Base-by-base conservation (phyloP, 2,797 vertebrate species). In the Anomalospiza imberbis region DNA sequence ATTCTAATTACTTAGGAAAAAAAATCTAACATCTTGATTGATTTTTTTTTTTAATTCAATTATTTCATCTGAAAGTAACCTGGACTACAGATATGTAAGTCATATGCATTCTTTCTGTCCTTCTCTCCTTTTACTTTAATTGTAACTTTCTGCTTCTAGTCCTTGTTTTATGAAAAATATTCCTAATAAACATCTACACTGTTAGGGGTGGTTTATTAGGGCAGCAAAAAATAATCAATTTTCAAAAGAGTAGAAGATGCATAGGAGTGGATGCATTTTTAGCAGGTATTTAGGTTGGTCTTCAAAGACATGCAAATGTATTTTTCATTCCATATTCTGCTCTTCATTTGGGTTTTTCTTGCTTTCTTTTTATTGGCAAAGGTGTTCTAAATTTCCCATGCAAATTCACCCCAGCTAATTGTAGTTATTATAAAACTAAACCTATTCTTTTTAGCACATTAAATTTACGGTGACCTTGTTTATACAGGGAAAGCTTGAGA, bases 251-350 rank as follows among this genome's bases (percentile, higher is more conserved):
- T 18, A 75, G 38, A 80, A 54, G 50, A 81, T 28, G 5, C 71
- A 81, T 66, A 72, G 14, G 50, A 57, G 6, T 16, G 12, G 60
- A 40, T 84, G 42, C 45, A 74, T 72, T 84, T 90, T 91, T 87
- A 94, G 40, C 47, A 87, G 77, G 29, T 90, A 92, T 55, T 93
- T 85, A 95, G 28, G 63, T 21, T 86, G 62, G 44, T 73, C 71
- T 93, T 93, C 74, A 89, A 73, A 91, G 81, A 50, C 42, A 86
- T 72, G 66, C 60, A 84, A 92, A 95, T 84, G 12, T 45, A 54
- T 44, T 45, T 90, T 86, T 86, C 21, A 28, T 58, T 78, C 16
- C 31, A 34, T 55, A 70, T 47, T 92, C 44, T 82, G 62, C 51
- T 86, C 48, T 55, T 45, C 25, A 72, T 85, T 67, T 72, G 38